These are phyloP conservation scores for Spizaetus ornatus DNA, from an alignment of 2,113 vertebrate genomes.

Conservation along the genomic window DNA sequence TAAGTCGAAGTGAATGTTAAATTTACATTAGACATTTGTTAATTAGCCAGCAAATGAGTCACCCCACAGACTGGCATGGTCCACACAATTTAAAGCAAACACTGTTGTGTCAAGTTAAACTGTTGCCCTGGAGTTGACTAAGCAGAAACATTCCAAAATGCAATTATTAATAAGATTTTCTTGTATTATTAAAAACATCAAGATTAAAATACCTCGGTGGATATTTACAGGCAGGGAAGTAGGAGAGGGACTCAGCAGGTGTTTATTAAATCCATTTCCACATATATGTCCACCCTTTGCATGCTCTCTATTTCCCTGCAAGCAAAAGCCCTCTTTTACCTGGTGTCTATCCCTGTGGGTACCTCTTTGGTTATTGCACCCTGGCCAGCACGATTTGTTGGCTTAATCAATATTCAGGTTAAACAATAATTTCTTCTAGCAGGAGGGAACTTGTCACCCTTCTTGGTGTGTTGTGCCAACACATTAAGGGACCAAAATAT, in stretches of 20 bases:
- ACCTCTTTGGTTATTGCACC: neutral
- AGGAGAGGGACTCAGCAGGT: neutral
- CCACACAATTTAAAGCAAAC: conserved; percentile 21
- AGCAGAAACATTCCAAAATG: conserved; percentile 22
- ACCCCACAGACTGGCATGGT: neutral
- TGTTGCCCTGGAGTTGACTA: neutral
- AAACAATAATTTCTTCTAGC: neutral
- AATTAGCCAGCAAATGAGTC: conserved; percentile 56
- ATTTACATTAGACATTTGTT: conserved; percentile 52
- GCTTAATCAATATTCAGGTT: neutral
- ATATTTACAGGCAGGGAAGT: conserved; percentile 1
- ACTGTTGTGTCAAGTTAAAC: neutral
- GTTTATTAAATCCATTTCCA: conserved; percentile 46
- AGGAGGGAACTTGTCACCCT: neutral
- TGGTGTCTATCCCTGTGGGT: neutral
- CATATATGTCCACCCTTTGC: neutral
- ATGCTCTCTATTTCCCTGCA: neutral
- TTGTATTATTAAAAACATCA: neutral
- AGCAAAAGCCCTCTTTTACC: neutral
- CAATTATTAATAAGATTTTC: conserved; percentile 29
- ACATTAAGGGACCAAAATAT: neutral
- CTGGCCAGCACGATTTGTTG: neutral
- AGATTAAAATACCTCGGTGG: neutral
- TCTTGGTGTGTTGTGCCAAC: neutral
- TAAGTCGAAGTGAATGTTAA: conserved; percentile 38